Base-by-base conservation (phyloP, 2,797 vertebrate genomes). In the Brachymystax lenok region DNA sequence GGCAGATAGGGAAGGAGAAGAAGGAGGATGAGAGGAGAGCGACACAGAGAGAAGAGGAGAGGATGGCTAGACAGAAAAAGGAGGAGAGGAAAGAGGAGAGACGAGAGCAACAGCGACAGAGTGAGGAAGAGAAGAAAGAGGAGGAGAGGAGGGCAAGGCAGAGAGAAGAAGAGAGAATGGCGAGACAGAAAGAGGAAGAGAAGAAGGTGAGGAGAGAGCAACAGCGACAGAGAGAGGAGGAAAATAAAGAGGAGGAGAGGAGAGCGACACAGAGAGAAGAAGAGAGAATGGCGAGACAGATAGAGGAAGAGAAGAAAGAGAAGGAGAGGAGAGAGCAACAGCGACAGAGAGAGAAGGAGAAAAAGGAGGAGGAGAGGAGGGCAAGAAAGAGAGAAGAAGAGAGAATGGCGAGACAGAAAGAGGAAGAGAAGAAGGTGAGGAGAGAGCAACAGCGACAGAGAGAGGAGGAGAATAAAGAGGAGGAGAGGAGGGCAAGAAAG, bases 141-240 rank as follows among this genome's bases (percentile, higher is more conserved):
- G 85, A 83, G 77, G 30, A 82, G 71, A 81, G 74, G 76, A 83
- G 90, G 69, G 89, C 28, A 2, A 90, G 70, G 75, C 85, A 21
- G 88, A 69, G 14, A 85, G 56, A 87, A 78, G 28, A 28, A 2
- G 28, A 28, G 28, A 28, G 28, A 2, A 28, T 28, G 28, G 28
- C 5, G 30, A 5, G 69, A 88, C 84, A 73, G 88, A 90, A 75
- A 88, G 86, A 30, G 84, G 90, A 63, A 86, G 83, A 83, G 40
- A 82, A 90, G 76, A 66, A 7, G 27, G 63, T 2, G 27, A 66
- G 27, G 27, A n/a, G 27, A 14, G 13, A 13, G 13, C n/a, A 67
- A 16, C 8, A 33, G 24, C 1, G 30, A 0, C 28, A 17, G 1
- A 68, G 67, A 89, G 87, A 77, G 73, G 74, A 8, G 81, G 66